Conservation (phyloP, 2,888 invertebrate species). For the Marronus borbonicus region DNA sequence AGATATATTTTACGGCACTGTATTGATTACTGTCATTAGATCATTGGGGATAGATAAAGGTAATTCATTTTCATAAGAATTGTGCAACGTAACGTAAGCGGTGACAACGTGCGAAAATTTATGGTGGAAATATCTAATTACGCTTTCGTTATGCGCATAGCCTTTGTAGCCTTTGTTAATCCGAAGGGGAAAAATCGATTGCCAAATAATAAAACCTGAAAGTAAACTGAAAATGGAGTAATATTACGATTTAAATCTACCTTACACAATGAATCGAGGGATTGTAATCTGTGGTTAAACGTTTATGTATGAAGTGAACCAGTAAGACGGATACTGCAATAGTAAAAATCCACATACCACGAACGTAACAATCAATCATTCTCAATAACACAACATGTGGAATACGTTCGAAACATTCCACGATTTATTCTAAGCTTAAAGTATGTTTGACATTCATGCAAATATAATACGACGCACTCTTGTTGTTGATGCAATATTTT, state of each 20-base stretch:
- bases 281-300: too few relatives aligned
- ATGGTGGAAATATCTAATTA: constrained; percentile 16
- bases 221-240: not conserved
- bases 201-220: not conserved
- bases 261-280: not conserved
- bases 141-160: constrained; percentile 14
- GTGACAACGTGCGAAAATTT: constrained; percentile 30
- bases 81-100: constrained; percentile 23
- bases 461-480: too few relatives aligned
- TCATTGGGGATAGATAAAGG: constrained; percentile 38
- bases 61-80: constrained; percentile 39
- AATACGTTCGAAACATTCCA: not conserved
- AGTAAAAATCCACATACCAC: not conserved
- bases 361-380: constrained; percentile 25
- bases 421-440: not conserved
- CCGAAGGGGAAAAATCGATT: not conserved
- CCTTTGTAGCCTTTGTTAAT: constrained; percentile 19
- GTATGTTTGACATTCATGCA: too few relatives aligned
- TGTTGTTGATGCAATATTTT: too few relatives aligned
- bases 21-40: constrained; percentile 42
- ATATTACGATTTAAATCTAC: not conserved
- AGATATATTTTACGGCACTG: constrained; percentile 2
- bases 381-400: not conserved
- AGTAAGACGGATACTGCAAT: constrained; percentile 12
- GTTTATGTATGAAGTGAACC: not conserved